Evolutionary conservation across 2,797 vertebrate species (phyloP).

Genomic region (Sternotherus odoratus): DNA sequence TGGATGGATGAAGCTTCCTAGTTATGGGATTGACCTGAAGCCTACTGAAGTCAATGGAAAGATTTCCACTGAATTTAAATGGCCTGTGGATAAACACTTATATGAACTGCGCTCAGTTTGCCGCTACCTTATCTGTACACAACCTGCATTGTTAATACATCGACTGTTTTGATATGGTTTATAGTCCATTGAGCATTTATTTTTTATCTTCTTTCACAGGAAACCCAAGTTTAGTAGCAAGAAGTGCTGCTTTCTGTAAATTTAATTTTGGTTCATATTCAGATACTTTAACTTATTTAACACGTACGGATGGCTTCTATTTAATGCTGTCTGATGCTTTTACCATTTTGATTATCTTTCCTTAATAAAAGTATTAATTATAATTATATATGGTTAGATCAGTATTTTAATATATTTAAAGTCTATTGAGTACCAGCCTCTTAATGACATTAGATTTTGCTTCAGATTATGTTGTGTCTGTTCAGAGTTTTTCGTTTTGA

Average conservation of each 20-base stretch:
- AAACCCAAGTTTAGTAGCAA: background rate
- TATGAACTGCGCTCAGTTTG: background rate
- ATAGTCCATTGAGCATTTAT: background rate
- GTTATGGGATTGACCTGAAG: background rate
- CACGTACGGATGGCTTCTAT: background rate
- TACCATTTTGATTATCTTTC: background rate
- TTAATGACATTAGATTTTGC: constrained; percentile 33
- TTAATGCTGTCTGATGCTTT: background rate
- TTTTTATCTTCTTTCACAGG: background rate
- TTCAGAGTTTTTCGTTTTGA: constrained; percentile 34
- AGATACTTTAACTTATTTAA: background rate
- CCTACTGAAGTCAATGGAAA: accelerated
- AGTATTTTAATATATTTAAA: background rate
- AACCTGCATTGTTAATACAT: accelerated
- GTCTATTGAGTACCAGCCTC: constrained; percentile 3
- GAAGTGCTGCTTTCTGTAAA: background rate
- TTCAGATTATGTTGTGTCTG: constrained; percentile 7
- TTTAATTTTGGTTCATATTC: background rate
- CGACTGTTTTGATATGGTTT: background rate
- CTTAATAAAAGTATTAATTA: background rate
- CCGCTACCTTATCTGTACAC: background rate
- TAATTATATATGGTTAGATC: background rate
- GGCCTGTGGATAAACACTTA: background rate
- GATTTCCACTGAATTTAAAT: background rate
- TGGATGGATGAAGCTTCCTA: background rate